phyloP scores from a whole-genome alignment of 2,888 invertebrate genomes.

The Stenichneumon culpator region DNA sequence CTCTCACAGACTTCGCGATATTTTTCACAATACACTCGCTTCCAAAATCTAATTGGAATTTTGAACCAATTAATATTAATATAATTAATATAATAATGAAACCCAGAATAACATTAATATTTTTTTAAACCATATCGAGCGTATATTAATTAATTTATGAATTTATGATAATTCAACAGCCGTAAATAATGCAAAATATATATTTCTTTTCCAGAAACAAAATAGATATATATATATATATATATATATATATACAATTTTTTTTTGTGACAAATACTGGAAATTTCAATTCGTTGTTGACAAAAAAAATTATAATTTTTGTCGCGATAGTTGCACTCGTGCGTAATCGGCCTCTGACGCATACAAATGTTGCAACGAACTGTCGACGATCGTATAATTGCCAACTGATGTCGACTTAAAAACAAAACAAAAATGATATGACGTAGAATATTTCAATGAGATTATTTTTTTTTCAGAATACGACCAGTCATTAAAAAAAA shows the following conservation, averaged over 20 bases:
- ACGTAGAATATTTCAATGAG: background rate
- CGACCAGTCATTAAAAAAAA: background rate
- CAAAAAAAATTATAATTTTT: background rate
- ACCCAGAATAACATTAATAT: background rate
- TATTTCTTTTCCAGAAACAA: background rate
- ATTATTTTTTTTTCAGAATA: background rate
- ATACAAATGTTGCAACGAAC: conserved; percentile 33
- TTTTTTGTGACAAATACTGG: background rate
- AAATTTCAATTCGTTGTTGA: background rate
- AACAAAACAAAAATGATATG: background rate
- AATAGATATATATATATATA: background rate
- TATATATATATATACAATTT: background rate
- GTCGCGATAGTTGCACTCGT: background rate
- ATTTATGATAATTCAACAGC: background rate
- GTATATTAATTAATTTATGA: background rate
- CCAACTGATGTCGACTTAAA: conserved; percentile 11
- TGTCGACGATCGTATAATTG: conserved; percentile 17
- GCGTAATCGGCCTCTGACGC: conserved; percentile 43
- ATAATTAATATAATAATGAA: background rate
- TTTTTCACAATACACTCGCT: conserved; percentile 31
- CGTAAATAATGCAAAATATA: background rate
- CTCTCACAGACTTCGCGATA: conserved; percentile 25
- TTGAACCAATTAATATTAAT: background rate
- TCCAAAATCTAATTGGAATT: conserved; percentile 11
- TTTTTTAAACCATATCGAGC: background rate